Percentiles rank a stretch among this genome's conserved stretches.
phyloP scores from a whole-genome alignment of 2,797 vertebrate species.

The Diglossa cyanea region DNA sequence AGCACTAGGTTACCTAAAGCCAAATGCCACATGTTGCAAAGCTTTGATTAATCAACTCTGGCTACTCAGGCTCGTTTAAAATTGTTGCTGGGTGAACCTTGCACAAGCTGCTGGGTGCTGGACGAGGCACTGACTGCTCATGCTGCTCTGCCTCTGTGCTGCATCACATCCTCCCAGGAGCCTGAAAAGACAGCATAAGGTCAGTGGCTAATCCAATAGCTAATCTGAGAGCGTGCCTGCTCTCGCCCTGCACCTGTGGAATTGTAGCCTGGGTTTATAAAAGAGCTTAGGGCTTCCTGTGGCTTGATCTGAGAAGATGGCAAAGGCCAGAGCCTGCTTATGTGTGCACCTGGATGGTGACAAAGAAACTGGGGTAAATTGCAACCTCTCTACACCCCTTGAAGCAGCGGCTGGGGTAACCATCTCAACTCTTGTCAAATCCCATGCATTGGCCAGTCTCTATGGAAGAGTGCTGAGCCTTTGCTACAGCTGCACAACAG shows the following conservation, averaged over 20 bases:
- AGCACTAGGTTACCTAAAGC: neutral
- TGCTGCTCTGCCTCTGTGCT: neutral
- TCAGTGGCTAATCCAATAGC: neutral
- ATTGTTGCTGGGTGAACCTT: neutral
- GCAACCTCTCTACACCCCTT: accelerated
- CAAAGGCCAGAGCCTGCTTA: neutral
- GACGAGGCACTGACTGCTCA: accelerated
- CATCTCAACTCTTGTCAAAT: neutral
- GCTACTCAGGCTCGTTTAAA: neutral
- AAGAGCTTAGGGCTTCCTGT: neutral
- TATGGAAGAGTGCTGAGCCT: neutral
- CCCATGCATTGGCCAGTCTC: accelerated
- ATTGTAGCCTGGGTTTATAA: neutral
- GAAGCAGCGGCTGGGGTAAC: neutral
- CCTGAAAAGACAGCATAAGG: neutral
- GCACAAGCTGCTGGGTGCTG: neutral
- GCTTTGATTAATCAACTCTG: neutral
- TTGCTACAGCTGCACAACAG: neutral
- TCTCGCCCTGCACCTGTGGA: accelerated
- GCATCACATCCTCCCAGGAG: neutral
- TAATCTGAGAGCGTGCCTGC: neutral
- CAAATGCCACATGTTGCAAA: neutral
- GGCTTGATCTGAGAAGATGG: neutral
- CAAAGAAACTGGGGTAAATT: neutral
- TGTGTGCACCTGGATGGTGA: neutral